These are phyloP conservation scores for Meriones psammophilus DNA, from an alignment of 2,797 vertebrate genomes.

Conservation along the genomic window DNA sequence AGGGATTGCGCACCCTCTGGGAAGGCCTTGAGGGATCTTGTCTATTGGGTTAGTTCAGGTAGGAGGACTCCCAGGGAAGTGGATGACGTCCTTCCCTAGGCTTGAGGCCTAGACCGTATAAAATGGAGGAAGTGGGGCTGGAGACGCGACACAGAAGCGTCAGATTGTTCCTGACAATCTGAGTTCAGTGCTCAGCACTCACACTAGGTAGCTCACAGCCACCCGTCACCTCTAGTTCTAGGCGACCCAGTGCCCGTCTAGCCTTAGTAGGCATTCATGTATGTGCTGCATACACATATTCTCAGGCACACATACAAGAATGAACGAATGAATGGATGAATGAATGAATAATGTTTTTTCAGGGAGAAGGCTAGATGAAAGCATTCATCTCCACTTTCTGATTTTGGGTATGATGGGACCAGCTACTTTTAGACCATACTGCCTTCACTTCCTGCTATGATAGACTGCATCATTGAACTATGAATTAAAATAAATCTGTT, in stretches of 20 bases:
- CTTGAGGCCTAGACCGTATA: not conserved
- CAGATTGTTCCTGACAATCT: not conserved
- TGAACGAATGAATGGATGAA: too few species aligned
- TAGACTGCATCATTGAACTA: not conserved
- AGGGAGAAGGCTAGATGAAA: not conserved
- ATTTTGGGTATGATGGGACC: not conserved
- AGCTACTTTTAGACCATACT: not conserved
- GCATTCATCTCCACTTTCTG: not conserved
- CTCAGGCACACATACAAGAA: too few species aligned
- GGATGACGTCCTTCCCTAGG: not conserved
- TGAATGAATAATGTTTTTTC: not conserved
- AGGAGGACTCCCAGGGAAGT: not conserved
- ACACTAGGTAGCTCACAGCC: not conserved
- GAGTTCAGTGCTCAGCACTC: not conserved
- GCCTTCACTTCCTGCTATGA: not conserved
- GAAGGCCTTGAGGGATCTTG: not conserved
- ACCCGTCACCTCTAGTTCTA: not conserved
- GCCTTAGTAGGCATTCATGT: not conserved
- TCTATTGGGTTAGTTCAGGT: not conserved
- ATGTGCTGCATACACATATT: not conserved
- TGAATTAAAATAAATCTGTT: not conserved
- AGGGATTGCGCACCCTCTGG: not conserved
- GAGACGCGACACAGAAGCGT: too few species aligned
- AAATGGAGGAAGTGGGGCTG: not conserved
- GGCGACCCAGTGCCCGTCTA: not conserved